Percentiles rank a stretch among this genome's conserved stretches.
Conservation (phyloP, 1,140 invertebrate species). For the Philaenus spumarius region DNA sequence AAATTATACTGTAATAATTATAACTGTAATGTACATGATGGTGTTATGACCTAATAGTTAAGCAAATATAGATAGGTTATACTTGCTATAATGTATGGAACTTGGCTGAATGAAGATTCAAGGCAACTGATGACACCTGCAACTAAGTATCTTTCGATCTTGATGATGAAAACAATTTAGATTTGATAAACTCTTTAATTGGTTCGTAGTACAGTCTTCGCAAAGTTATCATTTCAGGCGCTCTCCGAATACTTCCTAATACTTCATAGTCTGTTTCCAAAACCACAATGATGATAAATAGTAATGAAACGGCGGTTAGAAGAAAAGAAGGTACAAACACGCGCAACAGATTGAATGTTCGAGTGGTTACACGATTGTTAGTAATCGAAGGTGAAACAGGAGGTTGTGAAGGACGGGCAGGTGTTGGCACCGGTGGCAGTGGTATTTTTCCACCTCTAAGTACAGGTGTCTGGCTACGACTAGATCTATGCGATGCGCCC, state of each 20-base stretch:
- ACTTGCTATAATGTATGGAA: too few relatives aligned
- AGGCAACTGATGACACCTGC: background rate
- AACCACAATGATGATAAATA: constrained; percentile 43
- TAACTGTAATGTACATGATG: too few relatives aligned
- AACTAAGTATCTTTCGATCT: constrained; percentile 3
- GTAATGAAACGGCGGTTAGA: constrained; percentile 55
- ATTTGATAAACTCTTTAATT: constrained; percentile 64
- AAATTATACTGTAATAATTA: too few relatives aligned
- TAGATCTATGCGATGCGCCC: constrained; percentile 47
- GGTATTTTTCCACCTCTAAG: constrained; percentile 11
- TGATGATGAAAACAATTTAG: constrained; percentile 33
- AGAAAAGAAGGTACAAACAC: constrained; percentile 64
- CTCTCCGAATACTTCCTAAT: constrained; percentile 59
- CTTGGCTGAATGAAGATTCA: too few relatives aligned
- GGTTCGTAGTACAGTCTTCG: constrained; percentile 76
- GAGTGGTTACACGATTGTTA: background rate
- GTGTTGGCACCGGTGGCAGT: constrained; percentile 4
- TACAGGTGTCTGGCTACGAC: constrained; percentile 47
- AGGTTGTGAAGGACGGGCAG: constrained; percentile 16
- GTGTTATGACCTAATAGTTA: too few relatives aligned
- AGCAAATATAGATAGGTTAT: too few relatives aligned
- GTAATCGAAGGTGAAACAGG: constrained; percentile 10
- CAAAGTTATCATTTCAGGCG: constrained; percentile 70
- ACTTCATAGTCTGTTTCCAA: constrained; percentile 59
- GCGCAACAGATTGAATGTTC: constrained; percentile 45